A percentile compares a stretch with the other conserved stretches of the same genome.
phyloP scores from a whole-genome alignment of 2,113 vertebrate species.

The Galbula dea region DNA sequence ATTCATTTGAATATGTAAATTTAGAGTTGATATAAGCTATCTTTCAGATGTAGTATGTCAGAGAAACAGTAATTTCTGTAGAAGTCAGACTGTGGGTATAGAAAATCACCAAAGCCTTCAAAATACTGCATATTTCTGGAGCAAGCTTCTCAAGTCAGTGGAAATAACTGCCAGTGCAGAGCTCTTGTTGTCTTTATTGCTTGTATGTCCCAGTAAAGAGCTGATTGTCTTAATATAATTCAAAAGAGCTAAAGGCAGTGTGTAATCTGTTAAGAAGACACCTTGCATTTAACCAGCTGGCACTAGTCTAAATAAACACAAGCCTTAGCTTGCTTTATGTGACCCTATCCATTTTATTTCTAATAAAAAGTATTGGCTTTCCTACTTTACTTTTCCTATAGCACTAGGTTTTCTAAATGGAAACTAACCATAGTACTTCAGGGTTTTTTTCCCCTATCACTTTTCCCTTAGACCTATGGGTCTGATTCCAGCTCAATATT shows the following conservation, averaged over 20 bases:
- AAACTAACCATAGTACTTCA: background rate
- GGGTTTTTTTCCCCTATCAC: fast-evolving
- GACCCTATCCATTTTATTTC: background rate
- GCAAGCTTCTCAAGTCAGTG: background rate
- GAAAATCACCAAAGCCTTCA: background rate
- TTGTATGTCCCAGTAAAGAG: background rate
- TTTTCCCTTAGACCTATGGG: background rate
- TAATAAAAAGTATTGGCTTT: background rate
- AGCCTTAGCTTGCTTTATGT: background rate
- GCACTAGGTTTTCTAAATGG: background rate
- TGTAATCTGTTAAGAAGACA: conserved; percentile 14
- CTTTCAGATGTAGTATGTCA: background rate
- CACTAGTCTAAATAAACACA: background rate
- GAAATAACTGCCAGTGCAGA: background rate
- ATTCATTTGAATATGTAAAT: conserved; percentile 21
- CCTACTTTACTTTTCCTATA: background rate
- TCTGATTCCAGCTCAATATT: background rate
- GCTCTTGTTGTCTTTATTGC: conserved; percentile 2
- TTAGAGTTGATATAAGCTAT: background rate
- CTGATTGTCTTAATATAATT: conserved; percentile 3
- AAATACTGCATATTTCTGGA: background rate
- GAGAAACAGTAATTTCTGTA: background rate
- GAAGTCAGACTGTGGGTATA: background rate
- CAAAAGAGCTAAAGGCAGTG: conserved; percentile 10
- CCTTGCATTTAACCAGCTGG: background rate